phyloP scores from a whole-genome alignment of 2,888 invertebrate species.

The Halocaridina rubra region DNA sequence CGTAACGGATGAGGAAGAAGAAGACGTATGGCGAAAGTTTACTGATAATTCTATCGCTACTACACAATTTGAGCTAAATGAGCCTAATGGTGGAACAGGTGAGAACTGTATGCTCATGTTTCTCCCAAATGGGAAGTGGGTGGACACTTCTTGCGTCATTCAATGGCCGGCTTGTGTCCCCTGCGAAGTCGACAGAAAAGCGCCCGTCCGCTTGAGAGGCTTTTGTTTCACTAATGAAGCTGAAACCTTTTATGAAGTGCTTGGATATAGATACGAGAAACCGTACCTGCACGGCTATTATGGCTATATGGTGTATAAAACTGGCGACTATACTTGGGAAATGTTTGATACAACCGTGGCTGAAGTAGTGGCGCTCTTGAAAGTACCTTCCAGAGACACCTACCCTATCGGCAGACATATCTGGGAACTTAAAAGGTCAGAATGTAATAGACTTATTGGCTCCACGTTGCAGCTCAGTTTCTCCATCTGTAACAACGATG shows the following conservation, averaged over 20 bases:
- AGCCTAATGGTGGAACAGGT: constrained; percentile 40
- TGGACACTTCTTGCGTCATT: constrained; percentile 46
- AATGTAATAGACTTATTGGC: constrained; percentile 37
- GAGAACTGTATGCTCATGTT: constrained; percentile 57
- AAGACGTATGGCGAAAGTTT: constrained; percentile 51
- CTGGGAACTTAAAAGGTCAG: constrained; percentile 36
- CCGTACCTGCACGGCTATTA: constrained; percentile 50
- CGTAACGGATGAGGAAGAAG: constrained; percentile 35
- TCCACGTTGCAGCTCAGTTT: constrained; percentile 20
- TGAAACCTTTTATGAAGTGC: constrained; percentile 47
- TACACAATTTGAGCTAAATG: constrained; percentile 41
- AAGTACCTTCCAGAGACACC: constrained; percentile 35
- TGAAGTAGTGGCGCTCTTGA: constrained; percentile 26
- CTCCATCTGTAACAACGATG: constrained; percentile 42
- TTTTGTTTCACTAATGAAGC: constrained; percentile 48
- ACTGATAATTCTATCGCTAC: constrained; percentile 36
- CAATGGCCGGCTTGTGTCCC: constrained; percentile 50
- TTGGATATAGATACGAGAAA: constrained; percentile 35
- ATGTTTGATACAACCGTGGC: constrained; percentile 38
- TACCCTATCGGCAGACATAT: constrained; percentile 44
- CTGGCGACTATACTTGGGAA: constrained; percentile 35
- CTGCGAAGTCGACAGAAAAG: constrained; percentile 28
- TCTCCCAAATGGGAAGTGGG: constrained; percentile 52
- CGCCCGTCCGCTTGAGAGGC: constrained; percentile 33
- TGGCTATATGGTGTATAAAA: constrained; percentile 47